Base-by-base conservation (phyloP, 2,888 invertebrate species). In the Lycia hirtaria region DNA sequence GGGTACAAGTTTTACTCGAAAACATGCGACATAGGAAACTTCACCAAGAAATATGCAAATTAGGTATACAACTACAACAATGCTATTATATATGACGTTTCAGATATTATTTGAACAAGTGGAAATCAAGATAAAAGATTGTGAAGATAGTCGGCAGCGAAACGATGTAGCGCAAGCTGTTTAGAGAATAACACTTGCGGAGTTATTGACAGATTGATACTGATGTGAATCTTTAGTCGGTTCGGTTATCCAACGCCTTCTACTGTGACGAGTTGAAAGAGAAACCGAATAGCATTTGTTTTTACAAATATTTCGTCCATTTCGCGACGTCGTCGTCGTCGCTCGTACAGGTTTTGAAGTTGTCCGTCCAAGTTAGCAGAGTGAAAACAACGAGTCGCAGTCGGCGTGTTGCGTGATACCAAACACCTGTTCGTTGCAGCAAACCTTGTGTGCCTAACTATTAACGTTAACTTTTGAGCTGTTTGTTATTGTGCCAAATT, bases 231-330 rank as follows among this genome's bases (percentile, higher is more conserved):
- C 47, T 12, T 51, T 38, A 51, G 59, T 59, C 53, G 56, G 60
- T 64, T 70, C 51, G 53, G 62, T 76, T 74, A 80, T 76, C 69
- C 74, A 80, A 78, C 72, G 65, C 64, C 57, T n/a, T n/a, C n/a
- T n/a, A n/a, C n/a, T 58, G 67, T 66, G 69, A 71, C 65, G 63
- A 71, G 71, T 70, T 73, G 72, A 80, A 85, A 86, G 83, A 83
- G 85, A 87, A 87, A 88, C 78, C 82, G 76, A 71, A 62, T 70
- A 77, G 75, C 68, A 78, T 84, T 77, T 79, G 80, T 83, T 84
- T 85, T 78, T 76, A 80, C 83, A 85, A 86, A 87, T 83, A 86
- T 85, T 86, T 86, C 81, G 81, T 78, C 64, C 78, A 81, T 81
- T 86, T 84, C 71, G 75, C 79, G 78, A 65, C 71, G 68, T 20